Percentiles rank a stretch among this genome's conserved stretches.
Evolutionary conservation across 2,888 invertebrate genomes (phyloP).

Genomic region (Arctia plantaginis): DNA sequence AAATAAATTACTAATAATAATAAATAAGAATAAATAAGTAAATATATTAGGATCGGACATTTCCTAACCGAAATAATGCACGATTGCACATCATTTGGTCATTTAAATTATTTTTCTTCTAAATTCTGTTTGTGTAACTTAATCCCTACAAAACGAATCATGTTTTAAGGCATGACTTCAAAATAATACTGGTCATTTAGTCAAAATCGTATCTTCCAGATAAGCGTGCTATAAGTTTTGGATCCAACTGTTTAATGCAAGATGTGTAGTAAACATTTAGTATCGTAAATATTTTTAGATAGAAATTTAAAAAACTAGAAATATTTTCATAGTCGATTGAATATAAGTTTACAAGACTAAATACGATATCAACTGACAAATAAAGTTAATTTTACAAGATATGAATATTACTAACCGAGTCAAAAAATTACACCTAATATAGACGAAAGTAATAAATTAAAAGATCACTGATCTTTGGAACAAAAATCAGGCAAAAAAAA

Average conservation of each 20-base stretch:
- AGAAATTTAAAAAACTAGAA: background rate
- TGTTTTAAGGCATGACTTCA: background rate
- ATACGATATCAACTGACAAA: background rate
- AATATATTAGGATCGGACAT: background rate
- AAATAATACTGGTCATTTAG: constrained; percentile 7
- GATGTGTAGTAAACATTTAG: background rate
- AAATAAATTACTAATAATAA: background rate
- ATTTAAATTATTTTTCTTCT: too few relatives aligned
- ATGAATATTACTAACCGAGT: background rate
- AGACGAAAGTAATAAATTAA: background rate
- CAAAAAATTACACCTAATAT: too few relatives aligned
- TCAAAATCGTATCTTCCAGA: background rate
- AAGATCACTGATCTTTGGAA: background rate
- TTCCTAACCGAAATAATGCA: background rate
- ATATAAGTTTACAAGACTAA: background rate
- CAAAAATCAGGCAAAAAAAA: too few relatives aligned
- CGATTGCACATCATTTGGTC: too few relatives aligned
- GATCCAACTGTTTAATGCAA: too few relatives aligned
- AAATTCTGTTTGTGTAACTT: background rate
- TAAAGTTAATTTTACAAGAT: background rate
- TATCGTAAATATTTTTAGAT: background rate
- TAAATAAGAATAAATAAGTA: background rate
- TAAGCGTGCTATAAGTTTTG: background rate
- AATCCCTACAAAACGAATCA: background rate
- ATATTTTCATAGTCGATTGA: background rate